Base-by-base conservation (phyloP, 2,888 invertebrate genomes). In the Cosmorhoe ocellata region DNA sequence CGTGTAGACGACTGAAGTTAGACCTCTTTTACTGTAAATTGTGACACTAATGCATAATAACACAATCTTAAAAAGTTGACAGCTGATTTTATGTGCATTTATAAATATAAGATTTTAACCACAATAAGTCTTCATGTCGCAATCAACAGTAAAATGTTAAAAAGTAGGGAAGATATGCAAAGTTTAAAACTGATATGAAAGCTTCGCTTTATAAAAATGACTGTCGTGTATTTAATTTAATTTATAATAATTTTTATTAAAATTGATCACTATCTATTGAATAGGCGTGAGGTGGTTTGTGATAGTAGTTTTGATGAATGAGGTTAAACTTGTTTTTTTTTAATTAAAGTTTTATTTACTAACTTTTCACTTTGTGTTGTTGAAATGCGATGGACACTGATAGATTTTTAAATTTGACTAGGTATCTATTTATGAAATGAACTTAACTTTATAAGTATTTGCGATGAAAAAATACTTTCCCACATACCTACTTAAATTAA, bases 261-360 rank as follows among this genome's bases (percentile, higher is more conserved):
- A 47, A 41, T 43, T 51, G 32, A 79, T 80, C 79, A 81, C 75
- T 79, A 73, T 79, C 75, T 80, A 84, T 81, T 60, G 69, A 80
- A 81, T 84, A 79, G 84, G 79, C 80, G 78, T 83, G 85, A 82
- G 84, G 82, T 81, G 86, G 85, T 83, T 87, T 87, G 83, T 85
- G 84, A 83, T 85, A 84, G 77, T 83, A 81, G 76, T 67, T 28
- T 26, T 67, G 71, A 67, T 63, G 74, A 67, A 71, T 60, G 46
- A 52, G 45, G 72, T 71, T 67, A 58, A 55, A 64, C 52, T 67
- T 63, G 48, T 54, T 47, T 34, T 59, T 62, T 57, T 56, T 42
- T 56, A 27, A 58, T 56, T 59, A 59, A 64, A 63, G 44, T 63
- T 47, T 53, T 55, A 48, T 61, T 53, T 44, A 41, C 53, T 54